Conservation (phyloP, 2,797 vertebrate species). For the Dromococcyx pavoninus region DNA sequence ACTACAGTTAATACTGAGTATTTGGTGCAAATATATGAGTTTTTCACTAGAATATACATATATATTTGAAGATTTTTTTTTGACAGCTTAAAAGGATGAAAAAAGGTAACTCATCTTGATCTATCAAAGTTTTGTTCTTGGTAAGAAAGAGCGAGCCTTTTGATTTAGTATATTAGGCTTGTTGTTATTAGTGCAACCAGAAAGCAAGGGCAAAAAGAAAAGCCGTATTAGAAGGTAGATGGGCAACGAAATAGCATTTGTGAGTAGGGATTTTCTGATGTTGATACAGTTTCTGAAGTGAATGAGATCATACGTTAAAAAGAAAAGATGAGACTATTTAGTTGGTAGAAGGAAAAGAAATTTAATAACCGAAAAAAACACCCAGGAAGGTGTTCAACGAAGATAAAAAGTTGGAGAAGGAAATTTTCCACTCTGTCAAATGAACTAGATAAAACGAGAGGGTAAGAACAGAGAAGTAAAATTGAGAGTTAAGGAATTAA, state of each 20-base stretch:
- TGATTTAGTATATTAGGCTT: background rate
- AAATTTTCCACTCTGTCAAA: background rate
- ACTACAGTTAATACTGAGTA: background rate
- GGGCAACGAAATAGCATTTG: background rate
- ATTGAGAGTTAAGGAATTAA: background rate
- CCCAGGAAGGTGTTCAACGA: background rate
- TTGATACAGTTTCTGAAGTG: background rate
- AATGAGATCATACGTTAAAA: background rate
- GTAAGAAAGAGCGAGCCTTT: background rate
- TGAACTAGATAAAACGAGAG: slow-evolving; percentile 4
- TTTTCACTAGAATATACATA: background rate
- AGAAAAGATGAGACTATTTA: background rate
- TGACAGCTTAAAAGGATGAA: background rate
- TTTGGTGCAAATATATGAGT: background rate
- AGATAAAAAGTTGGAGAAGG: slow-evolving; percentile 20
- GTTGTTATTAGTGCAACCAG: background rate
- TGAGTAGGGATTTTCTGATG: background rate
- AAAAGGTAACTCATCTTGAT: background rate
- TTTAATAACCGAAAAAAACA: background rate
- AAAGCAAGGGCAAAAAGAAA: background rate
- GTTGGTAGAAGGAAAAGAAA: background rate
- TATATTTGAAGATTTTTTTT: background rate
- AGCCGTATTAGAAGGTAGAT: background rate
- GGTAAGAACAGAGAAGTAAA: slow-evolving; percentile 18
- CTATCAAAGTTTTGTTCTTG: background rate